Percentiles rank a stretch among this genome's conserved stretches.
Conservation (phyloP, 2,888 invertebrate species). For the Ectobius pallidus region DNA sequence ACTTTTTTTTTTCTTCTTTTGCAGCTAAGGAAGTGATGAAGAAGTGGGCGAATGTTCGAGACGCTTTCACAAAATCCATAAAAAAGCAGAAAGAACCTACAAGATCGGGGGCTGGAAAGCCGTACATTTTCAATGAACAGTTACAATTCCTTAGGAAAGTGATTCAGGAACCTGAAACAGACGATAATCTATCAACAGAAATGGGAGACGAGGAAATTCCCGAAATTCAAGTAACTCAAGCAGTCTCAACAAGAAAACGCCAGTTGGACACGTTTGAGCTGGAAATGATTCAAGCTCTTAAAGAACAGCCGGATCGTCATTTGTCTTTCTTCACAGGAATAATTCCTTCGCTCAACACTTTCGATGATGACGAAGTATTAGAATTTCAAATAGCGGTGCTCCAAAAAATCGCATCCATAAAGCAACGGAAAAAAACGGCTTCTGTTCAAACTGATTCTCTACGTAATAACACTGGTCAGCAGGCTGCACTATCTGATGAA, state of each 20-base stretch:
- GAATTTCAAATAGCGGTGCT: not conserved
- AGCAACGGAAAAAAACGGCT: not conserved
- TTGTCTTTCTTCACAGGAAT: not conserved
- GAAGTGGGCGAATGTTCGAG: not conserved
- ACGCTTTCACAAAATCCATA: not conserved
- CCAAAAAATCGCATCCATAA: not conserved
- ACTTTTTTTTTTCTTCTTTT: not conserved
- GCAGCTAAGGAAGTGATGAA: not conserved
- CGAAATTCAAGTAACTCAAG: not conserved
- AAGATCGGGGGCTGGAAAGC: conserved; percentile 3
- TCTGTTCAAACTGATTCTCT: not conserved
- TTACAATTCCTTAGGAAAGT: conserved; percentile 1
- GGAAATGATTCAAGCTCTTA: not conserved
- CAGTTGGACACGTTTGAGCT: not conserved
- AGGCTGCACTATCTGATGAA: not conserved
- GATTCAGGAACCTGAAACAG: not conserved
- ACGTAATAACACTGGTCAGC: not conserved
- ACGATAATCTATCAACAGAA: not conserved
- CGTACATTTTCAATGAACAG: not conserved
- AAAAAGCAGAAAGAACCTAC: not conserved
- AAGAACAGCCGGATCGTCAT: not conserved
- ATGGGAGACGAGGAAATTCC: not conserved
- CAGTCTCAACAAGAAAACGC: not conserved
- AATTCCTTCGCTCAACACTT: conserved; percentile 3
- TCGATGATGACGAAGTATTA: not conserved